Conservation (phyloP, 2,888 invertebrate genomes). For the Agonopterix alstromeriana region DNA sequence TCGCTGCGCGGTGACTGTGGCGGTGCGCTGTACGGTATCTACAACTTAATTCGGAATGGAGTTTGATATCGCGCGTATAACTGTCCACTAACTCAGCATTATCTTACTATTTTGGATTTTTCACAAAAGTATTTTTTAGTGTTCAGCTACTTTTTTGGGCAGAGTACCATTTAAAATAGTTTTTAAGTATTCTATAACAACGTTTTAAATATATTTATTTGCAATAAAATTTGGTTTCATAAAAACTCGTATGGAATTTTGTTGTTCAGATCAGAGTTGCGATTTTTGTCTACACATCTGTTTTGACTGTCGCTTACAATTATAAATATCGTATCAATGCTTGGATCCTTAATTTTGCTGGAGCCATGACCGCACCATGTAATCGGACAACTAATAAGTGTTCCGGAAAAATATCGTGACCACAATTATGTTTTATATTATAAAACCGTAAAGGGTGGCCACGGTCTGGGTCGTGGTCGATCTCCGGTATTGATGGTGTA, state of each 20-base stretch:
- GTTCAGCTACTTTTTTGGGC: constrained; percentile 10
- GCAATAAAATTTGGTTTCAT: constrained; percentile 11
- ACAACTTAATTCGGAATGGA: constrained; percentile 42
- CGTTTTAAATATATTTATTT: constrained; percentile 7
- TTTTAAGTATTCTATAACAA: not conserved
- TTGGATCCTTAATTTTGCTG: too few species aligned
- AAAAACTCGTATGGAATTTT: constrained; percentile 1
- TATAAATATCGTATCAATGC: too few species aligned
- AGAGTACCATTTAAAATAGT: constrained; percentile 11
- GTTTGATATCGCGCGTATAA: constrained; percentile 32
- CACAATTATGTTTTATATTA: constrained; percentile 50
- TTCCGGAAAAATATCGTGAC: constrained; percentile 27
- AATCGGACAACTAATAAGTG: constrained; percentile 23
- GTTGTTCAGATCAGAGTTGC: too few species aligned
- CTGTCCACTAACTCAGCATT: constrained; percentile 46
- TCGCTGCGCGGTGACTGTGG: constrained; percentile 4
- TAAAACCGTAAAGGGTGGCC: constrained; percentile 45
- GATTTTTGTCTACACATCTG: too few species aligned
- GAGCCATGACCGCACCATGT: constrained; percentile 13
- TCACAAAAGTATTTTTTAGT: constrained; percentile 27
- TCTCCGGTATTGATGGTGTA: constrained; percentile 55
- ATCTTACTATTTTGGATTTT: constrained; percentile 29
- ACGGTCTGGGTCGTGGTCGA: constrained; percentile 7
- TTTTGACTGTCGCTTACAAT: too few species aligned
- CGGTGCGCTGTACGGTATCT: constrained; percentile 24